Conservation (phyloP, 1,140 invertebrate species). For the Drosophila equinoxialis region DNA sequence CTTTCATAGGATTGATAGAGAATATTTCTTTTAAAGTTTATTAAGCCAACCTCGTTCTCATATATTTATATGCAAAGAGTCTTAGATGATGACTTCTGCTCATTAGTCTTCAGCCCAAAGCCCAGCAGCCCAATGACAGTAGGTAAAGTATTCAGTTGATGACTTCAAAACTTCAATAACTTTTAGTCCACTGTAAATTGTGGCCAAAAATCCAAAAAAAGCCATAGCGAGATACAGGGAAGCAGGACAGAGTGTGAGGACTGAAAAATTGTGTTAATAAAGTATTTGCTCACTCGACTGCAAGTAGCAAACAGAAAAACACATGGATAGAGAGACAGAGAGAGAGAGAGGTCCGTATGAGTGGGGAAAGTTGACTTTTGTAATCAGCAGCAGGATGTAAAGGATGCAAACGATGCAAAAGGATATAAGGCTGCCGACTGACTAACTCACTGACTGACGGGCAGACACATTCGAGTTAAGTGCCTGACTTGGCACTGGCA, state of each 20-base stretch:
- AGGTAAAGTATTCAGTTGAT: background rate
- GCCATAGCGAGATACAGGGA: background rate
- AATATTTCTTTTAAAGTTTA: too few species aligned
- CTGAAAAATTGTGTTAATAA: slow-evolving; percentile 69
- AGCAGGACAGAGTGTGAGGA: background rate
- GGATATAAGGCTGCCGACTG: slow-evolving; percentile 42
- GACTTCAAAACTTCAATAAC: background rate
- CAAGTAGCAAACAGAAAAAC: slow-evolving; percentile 56
- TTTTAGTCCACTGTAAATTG: slow-evolving; percentile 5
- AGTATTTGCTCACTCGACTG: slow-evolving; percentile 76
- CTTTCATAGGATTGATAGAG: too few species aligned
- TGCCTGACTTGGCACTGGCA: slow-evolving; percentile 75
- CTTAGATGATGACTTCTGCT: too few species aligned
- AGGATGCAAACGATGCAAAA: slow-evolving; percentile 48
- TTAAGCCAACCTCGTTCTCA: too few species aligned
- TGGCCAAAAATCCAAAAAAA: background rate
- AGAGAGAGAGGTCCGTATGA: background rate
- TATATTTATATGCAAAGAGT: too few species aligned
- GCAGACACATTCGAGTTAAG: slow-evolving; percentile 60
- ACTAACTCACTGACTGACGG: slow-evolving; percentile 44
- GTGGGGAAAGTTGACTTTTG: slow-evolving; percentile 64
- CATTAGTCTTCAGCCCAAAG: too few species aligned
- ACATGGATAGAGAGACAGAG: background rate
- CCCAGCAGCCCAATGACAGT: too few species aligned
- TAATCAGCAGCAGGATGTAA: slow-evolving; percentile 69